These are phyloP conservation scores for Epistrophe grossulariae DNA, from an alignment of 2,888 invertebrate species.

Conservation along the genomic window DNA sequence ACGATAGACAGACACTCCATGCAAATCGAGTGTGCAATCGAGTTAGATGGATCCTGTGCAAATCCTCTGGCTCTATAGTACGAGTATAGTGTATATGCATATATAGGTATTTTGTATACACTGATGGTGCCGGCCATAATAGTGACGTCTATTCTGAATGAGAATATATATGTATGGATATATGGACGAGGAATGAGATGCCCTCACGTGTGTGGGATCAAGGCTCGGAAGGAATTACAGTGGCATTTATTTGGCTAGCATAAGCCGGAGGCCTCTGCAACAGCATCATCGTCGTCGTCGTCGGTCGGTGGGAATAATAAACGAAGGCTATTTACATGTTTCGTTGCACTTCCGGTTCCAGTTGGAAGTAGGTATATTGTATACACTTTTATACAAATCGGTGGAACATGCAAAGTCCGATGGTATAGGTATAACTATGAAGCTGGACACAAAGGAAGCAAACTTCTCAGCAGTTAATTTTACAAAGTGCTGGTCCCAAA, in stretches of 20 bases:
- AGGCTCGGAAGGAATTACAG: constrained; percentile 52
- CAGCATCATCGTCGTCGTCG: constrained; percentile 1
- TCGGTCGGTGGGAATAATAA: constrained; percentile 72
- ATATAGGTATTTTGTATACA: background rate
- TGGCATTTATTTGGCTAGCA: constrained; percentile 50
- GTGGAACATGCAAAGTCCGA: constrained; percentile 45
- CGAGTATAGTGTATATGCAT: background rate
- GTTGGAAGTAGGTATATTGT: constrained; percentile 48
- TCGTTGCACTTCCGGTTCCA: constrained; percentile 74
- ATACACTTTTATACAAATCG: constrained; percentile 52
- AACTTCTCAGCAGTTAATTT: constrained; percentile 73
- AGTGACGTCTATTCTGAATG: constrained; percentile 28
- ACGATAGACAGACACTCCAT: constrained; percentile 73
- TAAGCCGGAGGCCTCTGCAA: constrained; percentile 53
- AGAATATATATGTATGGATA: too few relatives aligned
- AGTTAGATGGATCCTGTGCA: constrained; percentile 72
- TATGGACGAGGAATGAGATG: constrained; percentile 12
- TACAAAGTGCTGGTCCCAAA: constrained; percentile 73
- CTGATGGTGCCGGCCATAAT: constrained; percentile 8
- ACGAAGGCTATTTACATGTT: constrained; percentile 75
- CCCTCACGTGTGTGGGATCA: constrained; percentile 59
- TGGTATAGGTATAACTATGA: background rate
- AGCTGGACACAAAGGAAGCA: constrained; percentile 64
- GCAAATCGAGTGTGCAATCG: constrained; percentile 75
- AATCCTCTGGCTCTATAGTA: constrained; percentile 57